Percentiles rank a stretch among this genome's conserved stretches.
Conservation (phyloP, 2,113 vertebrate genomes). For the Limnothrissa miodon region DNA sequence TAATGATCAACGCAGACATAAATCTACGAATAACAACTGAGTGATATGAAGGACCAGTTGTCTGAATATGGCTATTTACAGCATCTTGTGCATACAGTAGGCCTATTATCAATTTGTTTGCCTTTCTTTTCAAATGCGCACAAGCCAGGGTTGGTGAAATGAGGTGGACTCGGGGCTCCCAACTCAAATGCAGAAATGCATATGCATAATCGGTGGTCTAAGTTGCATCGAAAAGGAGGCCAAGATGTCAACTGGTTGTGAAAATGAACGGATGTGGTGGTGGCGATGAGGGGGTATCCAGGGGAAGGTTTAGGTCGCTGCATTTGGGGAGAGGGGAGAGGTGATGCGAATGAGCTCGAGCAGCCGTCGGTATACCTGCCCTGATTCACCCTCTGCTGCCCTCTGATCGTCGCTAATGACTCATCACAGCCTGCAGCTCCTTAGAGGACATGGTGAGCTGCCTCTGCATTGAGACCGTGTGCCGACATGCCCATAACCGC, state of each 20-base stretch:
- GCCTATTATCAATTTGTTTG: background rate
- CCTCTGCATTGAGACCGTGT: background rate
- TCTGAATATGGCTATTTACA: too few species aligned
- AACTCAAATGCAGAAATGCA: background rate
- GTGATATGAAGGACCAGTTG: too few species aligned
- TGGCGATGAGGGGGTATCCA: constrained; percentile 49
- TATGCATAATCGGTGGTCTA: constrained; percentile 5
- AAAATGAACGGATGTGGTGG: constrained; percentile 26
- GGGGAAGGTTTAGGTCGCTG: background rate
- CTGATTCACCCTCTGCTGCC: constrained; percentile 57
- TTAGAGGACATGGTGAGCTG: background rate
- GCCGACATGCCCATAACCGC: background rate
- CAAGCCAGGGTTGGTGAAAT: too few species aligned
- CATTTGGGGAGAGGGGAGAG: constrained; percentile 4
- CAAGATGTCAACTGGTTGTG: background rate
- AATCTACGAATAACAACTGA: too few species aligned
- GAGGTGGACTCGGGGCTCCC: background rate
- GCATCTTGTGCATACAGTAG: too few species aligned
- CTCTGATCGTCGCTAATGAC: constrained; percentile 22
- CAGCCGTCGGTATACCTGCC: constrained; percentile 11
- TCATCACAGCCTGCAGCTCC: constrained; percentile 43
- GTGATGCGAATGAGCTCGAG: background rate
- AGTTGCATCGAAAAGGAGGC: constrained; percentile 15
- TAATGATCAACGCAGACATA: too few species aligned
- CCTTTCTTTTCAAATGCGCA: too few species aligned